phyloP scores from a whole-genome alignment of 2,113 vertebrate genomes.

The Syrrhaptes paradoxus region DNA sequence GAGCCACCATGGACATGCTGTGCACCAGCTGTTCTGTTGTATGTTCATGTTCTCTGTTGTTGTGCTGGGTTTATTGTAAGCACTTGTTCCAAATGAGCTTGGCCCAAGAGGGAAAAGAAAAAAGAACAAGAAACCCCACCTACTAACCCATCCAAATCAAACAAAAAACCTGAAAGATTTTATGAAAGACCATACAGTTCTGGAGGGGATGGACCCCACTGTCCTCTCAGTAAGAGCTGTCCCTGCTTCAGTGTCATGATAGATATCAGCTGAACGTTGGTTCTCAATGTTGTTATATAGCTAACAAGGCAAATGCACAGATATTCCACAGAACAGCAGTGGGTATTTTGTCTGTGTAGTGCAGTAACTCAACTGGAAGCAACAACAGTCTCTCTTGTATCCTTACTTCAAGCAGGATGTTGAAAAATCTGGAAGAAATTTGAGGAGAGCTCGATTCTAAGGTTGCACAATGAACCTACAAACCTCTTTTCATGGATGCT shows the following conservation, averaged over 20 bases:
- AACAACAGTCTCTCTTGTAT: neutral
- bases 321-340: neutral
- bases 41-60: neutral
- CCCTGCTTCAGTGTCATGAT: neutral
- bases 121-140: neutral
- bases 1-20: neutral
- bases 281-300: neutral
- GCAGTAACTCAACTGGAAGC: neutral
- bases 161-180: neutral
- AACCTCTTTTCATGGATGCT: neutral
- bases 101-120: neutral
- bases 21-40: neutral
- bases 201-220: neutral
- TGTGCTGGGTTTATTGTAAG: neutral
- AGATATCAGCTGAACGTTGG: neutral
- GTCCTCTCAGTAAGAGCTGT: neutral
- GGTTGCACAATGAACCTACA: neutral
- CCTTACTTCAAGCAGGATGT: neutral
- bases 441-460: neutral
- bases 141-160: neutral
- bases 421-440: neutral
- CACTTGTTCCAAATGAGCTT: neutral
- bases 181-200: neutral
- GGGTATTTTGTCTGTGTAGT: neutral
- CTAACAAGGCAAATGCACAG: neutral